Percentiles rank a stretch among this genome's conserved stretches.
Evolutionary conservation across 2,888 invertebrate genomes (phyloP).

Genomic region (Mythimna ferrago): DNA sequence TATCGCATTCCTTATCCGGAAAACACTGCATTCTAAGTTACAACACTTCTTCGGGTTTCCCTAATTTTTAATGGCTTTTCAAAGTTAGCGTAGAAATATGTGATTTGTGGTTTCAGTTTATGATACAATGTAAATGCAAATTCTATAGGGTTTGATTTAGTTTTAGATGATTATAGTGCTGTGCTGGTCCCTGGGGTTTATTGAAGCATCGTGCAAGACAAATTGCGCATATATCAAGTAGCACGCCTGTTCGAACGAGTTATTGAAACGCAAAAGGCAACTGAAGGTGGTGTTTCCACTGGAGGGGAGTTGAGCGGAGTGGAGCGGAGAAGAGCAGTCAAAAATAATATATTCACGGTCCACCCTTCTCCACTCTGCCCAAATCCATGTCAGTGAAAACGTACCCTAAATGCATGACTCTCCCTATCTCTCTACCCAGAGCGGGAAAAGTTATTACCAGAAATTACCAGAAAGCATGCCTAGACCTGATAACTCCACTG

Average conservation of each 20-base stretch:
- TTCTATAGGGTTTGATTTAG: not conserved
- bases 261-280: too few species aligned
- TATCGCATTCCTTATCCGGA: slow-evolving; percentile 70
- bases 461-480: not conserved
- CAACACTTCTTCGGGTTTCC: slow-evolving; percentile 25
- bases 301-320: too few species aligned
- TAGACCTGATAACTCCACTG: slow-evolving; percentile 10
- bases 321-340: too few species aligned
- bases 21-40: slow-evolving; percentile 59
- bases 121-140: not conserved
- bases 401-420: too few species aligned
- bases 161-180: not conserved
- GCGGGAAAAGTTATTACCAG: not conserved
- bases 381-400: too few species aligned
- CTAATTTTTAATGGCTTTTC: slow-evolving; percentile 53
- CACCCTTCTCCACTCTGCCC: too few species aligned
- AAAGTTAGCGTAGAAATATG: slow-evolving; percentile 30
- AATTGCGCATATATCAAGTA: slow-evolving; percentile 1
- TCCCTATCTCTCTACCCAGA: too few species aligned
- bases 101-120: slow-evolving; percentile 34
- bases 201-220: not conserved
- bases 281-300: too few species aligned
- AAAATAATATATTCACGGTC: too few species aligned
- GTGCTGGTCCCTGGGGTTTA: too few species aligned
- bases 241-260: too few species aligned